Percentiles rank a stretch among this genome's conserved stretches.
phyloP scores from a whole-genome alignment of 2,113 vertebrate genomes.

The Coryphaenoides rupestris region DNA sequence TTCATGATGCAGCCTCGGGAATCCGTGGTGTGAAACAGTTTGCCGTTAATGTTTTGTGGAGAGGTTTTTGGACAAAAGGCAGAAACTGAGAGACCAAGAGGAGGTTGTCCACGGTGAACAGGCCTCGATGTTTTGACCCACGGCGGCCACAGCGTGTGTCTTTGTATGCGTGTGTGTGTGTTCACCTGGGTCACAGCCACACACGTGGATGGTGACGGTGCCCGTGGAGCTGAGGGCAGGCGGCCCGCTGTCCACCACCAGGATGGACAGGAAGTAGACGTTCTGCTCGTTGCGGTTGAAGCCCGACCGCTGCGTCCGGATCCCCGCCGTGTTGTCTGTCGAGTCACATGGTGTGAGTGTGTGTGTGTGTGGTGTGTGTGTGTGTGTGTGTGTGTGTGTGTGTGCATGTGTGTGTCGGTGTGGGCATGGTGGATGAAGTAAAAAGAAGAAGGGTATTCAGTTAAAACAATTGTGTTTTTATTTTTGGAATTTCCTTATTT shows the following conservation, averaged over 20 bases:
- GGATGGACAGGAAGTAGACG: conserved; percentile 89
- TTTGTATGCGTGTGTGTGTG: conserved; percentile 5
- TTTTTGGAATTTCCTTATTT: too few relatives aligned
- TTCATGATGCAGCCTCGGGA: too few relatives aligned
- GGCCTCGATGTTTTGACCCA: too few relatives aligned
- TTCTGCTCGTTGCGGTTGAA: conserved; percentile 97
- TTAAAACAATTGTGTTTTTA: too few relatives aligned
- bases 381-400: background rate
- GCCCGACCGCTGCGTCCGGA: conserved; percentile 84
- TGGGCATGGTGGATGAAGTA: background rate
- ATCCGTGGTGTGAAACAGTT: too few relatives aligned
- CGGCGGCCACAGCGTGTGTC: background rate
- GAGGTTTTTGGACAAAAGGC: too few relatives aligned
- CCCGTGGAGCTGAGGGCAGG: conserved; percentile 93
- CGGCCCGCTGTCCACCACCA: conserved; percentile 91
- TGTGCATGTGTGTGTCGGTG: background rate
- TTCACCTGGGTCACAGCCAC: conserved; percentile 83
- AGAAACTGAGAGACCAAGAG: too few relatives aligned
- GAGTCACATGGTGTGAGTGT: too few relatives aligned
- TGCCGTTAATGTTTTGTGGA: too few relatives aligned
- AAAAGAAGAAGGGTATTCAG: too few relatives aligned
- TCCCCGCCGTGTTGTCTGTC: conserved; percentile 90
- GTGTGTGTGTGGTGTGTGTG: conserved; percentile 1
- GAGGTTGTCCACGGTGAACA: too few relatives aligned
- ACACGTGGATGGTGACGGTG: conserved; percentile 92